Evolutionary conservation across 2,888 invertebrate genomes (phyloP).

Genomic region (Neocrepidodera transversa): DNA sequence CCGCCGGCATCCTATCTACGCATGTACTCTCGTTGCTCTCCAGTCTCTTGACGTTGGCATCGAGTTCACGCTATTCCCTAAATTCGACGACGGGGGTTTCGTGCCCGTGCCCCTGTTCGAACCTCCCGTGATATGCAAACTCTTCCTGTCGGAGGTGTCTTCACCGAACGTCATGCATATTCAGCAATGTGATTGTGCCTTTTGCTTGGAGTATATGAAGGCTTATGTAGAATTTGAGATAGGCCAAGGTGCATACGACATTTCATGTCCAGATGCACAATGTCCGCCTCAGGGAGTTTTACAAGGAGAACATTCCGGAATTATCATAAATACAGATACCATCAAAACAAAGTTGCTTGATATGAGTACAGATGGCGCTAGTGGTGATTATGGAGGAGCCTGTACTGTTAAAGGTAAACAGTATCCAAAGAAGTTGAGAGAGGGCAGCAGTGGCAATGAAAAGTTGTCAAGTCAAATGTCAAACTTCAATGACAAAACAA

Average conservation of each 20-base stretch:
- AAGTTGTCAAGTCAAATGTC: too few species aligned
- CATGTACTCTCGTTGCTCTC: conserved; percentile 85
- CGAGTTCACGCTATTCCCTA: conserved; percentile 76
- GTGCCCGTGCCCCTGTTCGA: conserved; percentile 59
- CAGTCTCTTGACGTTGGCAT: conserved; percentile 77
- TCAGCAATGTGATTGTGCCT: conserved; percentile 81
- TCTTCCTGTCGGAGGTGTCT: conserved; percentile 82
- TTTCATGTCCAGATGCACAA: conserved; percentile 88
- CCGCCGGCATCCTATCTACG: conserved; percentile 58
- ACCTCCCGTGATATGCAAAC: conserved; percentile 69
- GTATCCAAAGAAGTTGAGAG: too few species aligned
- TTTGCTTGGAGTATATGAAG: conserved; percentile 90
- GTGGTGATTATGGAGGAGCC: too few species aligned
- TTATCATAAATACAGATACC: too few species aligned
- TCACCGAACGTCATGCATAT: conserved; percentile 73
- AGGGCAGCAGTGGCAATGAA: too few species aligned
- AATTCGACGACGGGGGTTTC: conserved; percentile 73
- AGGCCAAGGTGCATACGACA: conserved; percentile 88
- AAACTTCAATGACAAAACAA: too few species aligned
- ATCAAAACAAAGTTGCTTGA: too few species aligned
- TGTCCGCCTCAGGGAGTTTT: conserved; percentile 82
- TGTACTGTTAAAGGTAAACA: too few species aligned
- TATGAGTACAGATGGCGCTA: too few species aligned
- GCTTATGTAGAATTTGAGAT: conserved; percentile 89
- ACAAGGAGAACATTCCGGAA: conserved; percentile 70